A percentile compares a stretch with the other conserved stretches of the same genome.
phyloP scores from a whole-genome alignment of 2,888 invertebrate species.

The Agrochola circellaris region DNA sequence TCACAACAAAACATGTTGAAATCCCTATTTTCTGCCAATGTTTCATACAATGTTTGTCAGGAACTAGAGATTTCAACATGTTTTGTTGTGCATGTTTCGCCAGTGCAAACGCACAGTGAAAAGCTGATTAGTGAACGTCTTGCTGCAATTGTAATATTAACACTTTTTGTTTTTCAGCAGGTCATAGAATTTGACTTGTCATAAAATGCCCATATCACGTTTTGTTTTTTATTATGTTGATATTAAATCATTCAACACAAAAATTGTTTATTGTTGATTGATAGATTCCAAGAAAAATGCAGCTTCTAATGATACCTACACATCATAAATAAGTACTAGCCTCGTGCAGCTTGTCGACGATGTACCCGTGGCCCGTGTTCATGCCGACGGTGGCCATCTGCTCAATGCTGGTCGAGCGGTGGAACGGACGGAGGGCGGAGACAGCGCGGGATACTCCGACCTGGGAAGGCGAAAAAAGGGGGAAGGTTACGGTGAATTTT shows the following conservation, averaged over 20 bases:
- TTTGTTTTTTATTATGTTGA: too few species aligned
- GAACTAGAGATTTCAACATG: too few species aligned
- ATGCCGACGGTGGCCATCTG: conserved; percentile 91
- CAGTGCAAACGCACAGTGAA: too few species aligned
- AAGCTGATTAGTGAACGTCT: background rate
- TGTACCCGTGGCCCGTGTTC: conserved; percentile 92
- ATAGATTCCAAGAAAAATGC: too few species aligned
- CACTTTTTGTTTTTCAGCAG: background rate
- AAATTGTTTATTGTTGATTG: background rate
- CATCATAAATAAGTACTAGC: conserved; percentile 70
- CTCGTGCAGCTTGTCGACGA: conserved; percentile 86
- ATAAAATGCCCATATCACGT: too few species aligned
- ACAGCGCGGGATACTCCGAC: conserved; percentile 94
- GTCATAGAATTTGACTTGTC: too few species aligned
- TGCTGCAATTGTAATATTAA: background rate
- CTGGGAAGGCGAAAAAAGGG: conserved; percentile 65
- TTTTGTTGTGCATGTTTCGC: too few species aligned
- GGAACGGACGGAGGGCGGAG: conserved; percentile 93
- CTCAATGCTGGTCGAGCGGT: conserved; percentile 86
- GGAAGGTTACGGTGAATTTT: too few species aligned
- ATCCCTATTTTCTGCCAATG: too few species aligned
- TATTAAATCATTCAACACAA: too few species aligned
- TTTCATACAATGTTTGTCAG: too few species aligned
- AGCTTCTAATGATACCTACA: background rate
- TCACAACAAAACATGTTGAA: too few species aligned